A percentile compares a stretch with the other conserved stretches of the same genome.
Conservation (phyloP, 2,113 vertebrate species). For the Oncorhynchus nerka region DNA sequence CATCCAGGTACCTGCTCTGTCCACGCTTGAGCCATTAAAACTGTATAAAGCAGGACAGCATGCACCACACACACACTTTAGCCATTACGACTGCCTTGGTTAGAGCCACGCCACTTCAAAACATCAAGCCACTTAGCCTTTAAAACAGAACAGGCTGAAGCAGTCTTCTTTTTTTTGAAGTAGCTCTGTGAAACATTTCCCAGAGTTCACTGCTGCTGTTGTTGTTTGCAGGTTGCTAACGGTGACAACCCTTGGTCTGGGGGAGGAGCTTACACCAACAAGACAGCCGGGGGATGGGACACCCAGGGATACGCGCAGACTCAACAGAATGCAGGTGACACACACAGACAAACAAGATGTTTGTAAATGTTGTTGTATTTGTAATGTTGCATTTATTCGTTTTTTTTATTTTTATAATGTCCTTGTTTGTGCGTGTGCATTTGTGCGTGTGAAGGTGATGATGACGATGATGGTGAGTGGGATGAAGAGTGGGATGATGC, state of each 20-base stretch:
- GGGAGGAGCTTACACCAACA: not conserved
- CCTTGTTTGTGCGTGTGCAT: not conserved
- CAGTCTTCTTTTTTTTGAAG: not conserved
- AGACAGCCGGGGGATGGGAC: not conserved
- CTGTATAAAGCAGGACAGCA: too few relatives aligned
- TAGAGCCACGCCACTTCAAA: not conserved
- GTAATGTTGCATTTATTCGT: not conserved
- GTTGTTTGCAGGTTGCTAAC: slow-evolving; percentile 1
- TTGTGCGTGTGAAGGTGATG: slow-evolving; percentile 8
- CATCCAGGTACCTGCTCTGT: too few relatives aligned
- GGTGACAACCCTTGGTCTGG: not conserved
- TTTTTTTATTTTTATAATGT: not conserved
- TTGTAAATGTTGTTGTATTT: not conserved
- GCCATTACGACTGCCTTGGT: not conserved
- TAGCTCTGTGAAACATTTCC: not conserved
- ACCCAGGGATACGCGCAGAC: not conserved
- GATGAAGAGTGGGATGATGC: slow-evolving; percentile 96
- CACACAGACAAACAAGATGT: not conserved
- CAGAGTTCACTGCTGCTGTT: not conserved
- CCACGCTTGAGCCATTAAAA: too few relatives aligned
- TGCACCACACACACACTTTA: not conserved
- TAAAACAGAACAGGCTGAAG: not conserved
- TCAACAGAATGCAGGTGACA: not conserved
- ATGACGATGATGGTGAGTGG: slow-evolving; percentile 92
- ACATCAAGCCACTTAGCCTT: too few relatives aligned